These are phyloP conservation scores for Drosophila sordidapex DNA, from an alignment of 2,888 invertebrate genomes.

Conservation along the genomic window DNA sequence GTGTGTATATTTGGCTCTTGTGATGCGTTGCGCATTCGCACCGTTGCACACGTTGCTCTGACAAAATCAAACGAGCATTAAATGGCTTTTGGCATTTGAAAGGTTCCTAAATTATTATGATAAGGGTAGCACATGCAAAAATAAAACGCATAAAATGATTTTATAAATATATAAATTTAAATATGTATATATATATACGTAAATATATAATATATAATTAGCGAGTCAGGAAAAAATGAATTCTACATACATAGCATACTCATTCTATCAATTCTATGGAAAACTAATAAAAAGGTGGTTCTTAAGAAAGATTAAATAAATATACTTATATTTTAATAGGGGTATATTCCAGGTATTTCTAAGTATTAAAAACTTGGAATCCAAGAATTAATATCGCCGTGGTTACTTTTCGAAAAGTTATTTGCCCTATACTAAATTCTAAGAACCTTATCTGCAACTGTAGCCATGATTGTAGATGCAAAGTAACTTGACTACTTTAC, in stretches of 20 bases:
- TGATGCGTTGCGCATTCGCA: constrained; percentile 49
- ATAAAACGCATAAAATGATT: background rate
- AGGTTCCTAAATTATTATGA: constrained; percentile 29
- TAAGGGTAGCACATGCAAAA: background rate
- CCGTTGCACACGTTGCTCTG: constrained; percentile 46
- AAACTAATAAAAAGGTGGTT: background rate
- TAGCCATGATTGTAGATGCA: constrained; percentile 17
- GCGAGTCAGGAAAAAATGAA: background rate
- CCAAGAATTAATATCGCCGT: background rate
- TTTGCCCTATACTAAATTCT: background rate
- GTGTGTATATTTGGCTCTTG: constrained; percentile 1
- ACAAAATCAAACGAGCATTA: constrained; percentile 13
- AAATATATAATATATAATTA: background rate
- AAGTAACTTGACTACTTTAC: constrained; percentile 13
- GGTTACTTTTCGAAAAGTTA: background rate
- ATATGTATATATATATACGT: background rate
- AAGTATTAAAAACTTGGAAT: background rate
- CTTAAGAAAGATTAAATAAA: background rate
- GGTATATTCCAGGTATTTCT: background rate
- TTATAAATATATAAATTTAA: background rate
- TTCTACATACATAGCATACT: constrained; percentile 13
- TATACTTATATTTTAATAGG: background rate
- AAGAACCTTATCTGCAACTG: constrained; percentile 14
- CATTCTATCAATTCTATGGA: constrained; percentile 1
- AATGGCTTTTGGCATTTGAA: constrained; percentile 17